Evolutionary conservation across 2,113 vertebrate species (phyloP), one percentile per base, ranked within the genome.

Genomic region (Eulemur rufifrons): DNA sequence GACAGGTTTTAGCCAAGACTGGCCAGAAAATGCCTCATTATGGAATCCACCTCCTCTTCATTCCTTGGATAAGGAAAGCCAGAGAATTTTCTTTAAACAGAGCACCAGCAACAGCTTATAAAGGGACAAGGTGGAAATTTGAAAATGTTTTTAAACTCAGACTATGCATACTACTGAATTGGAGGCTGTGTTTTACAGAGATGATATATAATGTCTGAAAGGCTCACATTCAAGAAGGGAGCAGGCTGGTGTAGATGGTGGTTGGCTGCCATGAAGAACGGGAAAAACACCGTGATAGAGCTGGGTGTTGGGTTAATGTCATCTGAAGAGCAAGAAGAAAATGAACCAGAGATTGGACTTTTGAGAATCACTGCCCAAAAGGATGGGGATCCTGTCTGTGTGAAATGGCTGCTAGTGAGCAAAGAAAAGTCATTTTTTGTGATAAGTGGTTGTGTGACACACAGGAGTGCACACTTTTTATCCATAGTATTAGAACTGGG

Each of bases 61-160:
- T 25, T 90, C 59, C 39, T 87, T 52, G 32, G 63, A 4, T 66
- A 77, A 93, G 32, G 83, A 91, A 91, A 89, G 4, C 20, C 18
- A 47, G 61, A 77, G 3, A n/a, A 37, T 50, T 13, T 88, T 64
- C 59, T 91, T 54, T 85, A 85, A 96, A 81, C 34, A 63, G 9
- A 52, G 71, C 32, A 94, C 7, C 66, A 82, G 32, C 68, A 73
- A 54, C 32, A 61, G 25, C n/a, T 96, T 94, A 42, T 18, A 34
- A 76, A 87, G n/a, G 73, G 50, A 68, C 32, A 73, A 27, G 2
- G 6, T 50, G 37, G 50, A 87, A 34, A 25, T 84, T 29, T 45
- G 87, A 66, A 86, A 84, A 56, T 0, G 3, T 68, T 68, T 89
- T 50, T 34, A 90, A 89, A 71, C 10, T 47, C 20, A 78, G 54